phyloP scores from a whole-genome alignment of 2,888 invertebrate species.

The Stenurella melanura region DNA sequence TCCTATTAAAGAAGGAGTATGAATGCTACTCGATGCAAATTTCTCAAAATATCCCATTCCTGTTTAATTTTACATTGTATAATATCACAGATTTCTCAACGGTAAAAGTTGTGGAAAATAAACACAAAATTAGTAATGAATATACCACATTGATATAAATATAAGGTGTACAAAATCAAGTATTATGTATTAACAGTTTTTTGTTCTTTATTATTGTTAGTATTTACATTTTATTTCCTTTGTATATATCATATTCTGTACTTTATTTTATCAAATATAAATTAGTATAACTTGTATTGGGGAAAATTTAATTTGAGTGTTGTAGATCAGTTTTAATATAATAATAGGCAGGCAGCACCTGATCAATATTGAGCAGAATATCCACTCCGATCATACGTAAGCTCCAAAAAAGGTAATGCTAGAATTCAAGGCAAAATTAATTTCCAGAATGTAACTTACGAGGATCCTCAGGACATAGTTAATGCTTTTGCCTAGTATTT shows the following conservation, averaged over 20 bases:
- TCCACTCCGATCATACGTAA: too few relatives aligned
- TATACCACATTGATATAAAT: not conserved
- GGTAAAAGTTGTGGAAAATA: not conserved
- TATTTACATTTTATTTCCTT: conserved; percentile 14
- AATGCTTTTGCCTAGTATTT: too few relatives aligned
- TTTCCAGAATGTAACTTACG: too few relatives aligned
- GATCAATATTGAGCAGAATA: too few relatives aligned
- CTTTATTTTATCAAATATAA: conserved; percentile 19
- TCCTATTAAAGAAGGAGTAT: not conserved
- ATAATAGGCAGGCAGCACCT: too few relatives aligned
- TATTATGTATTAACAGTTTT: conserved; percentile 20
- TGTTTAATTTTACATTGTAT: not conserved
- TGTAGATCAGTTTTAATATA: too few relatives aligned
- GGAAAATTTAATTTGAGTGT: too few relatives aligned
- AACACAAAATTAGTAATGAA: not conserved
- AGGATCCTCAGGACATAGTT: too few relatives aligned
- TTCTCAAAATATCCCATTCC: not conserved
- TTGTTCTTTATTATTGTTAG: not conserved
- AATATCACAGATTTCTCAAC: not conserved
- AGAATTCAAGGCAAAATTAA: too few relatives aligned
- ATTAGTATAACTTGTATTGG: not conserved
- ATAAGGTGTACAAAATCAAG: conserved; percentile 2
- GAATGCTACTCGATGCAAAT: not conserved
- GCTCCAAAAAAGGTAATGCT: too few relatives aligned
- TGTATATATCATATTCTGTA: conserved; percentile 1